phyloP scores from a whole-genome alignment of 1,140 invertebrate genomes.

The Musca vetustissima region DNA sequence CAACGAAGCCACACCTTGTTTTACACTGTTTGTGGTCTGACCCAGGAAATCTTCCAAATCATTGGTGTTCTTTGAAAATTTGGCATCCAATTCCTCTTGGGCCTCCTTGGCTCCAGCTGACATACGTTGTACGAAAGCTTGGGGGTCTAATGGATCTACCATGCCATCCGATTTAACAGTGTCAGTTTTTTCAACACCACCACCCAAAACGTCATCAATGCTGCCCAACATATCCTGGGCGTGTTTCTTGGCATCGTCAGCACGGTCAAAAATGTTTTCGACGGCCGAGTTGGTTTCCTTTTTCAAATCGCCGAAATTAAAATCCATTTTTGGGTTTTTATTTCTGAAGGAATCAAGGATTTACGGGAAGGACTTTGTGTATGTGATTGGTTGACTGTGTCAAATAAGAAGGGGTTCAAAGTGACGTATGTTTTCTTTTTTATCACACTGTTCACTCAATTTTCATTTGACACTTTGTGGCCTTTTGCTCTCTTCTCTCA shows the following conservation, averaged over 20 bases:
- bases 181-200: slow-evolving; percentile 9
- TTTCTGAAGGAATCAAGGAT: neutral
- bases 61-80: slow-evolving; percentile 40
- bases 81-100: slow-evolving; percentile 44
- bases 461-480: too few species aligned
- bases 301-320: slow-evolving; percentile 48
- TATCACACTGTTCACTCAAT: slow-evolving; percentile 23
- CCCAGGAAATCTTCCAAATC: slow-evolving; percentile 44
- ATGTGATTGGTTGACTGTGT: neutral
- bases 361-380: neutral
- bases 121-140: slow-evolving; percentile 48
- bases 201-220: neutral
- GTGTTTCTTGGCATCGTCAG: slow-evolving; percentile 28
- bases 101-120: slow-evolving; percentile 48
- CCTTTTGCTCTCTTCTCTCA: neutral
- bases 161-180: neutral
- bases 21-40: slow-evolving; percentile 31
- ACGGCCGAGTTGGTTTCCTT: slow-evolving; percentile 47
- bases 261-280: slow-evolving; percentile 41
- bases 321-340: slow-evolving; percentile 39
- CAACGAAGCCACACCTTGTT: slow-evolving; percentile 38
- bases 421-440: slow-evolving; percentile 18
- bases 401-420: slow-evolving; percentile 7
- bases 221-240: slow-evolving; percentile 35
- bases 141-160: slow-evolving; percentile 37